These are phyloP conservation scores for Rhinella marina DNA, from an alignment of 2,797 vertebrate genomes.

Conservation along the genomic window DNA sequence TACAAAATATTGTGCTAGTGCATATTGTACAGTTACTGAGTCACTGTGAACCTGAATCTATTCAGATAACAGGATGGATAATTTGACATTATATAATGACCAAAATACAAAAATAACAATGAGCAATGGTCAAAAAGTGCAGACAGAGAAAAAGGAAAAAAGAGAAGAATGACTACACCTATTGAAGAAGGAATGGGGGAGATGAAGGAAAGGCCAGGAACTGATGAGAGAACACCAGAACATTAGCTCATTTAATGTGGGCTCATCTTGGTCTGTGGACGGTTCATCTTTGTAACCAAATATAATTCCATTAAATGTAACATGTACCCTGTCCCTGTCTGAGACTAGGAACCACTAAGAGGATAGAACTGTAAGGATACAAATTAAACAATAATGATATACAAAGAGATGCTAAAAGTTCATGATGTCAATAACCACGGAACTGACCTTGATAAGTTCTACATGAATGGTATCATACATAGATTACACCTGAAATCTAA, in stretches of 20 bases:
- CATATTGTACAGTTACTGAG: not conserved
- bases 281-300: not conserved
- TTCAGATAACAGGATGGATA: not conserved
- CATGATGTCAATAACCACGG: not conserved
- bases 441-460: not conserved
- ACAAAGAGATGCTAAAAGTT: not conserved
- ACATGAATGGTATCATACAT: not conserved
- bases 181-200: not conserved
- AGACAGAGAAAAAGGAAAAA: not conserved
- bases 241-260: not conserved
- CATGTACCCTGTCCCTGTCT: not conserved
- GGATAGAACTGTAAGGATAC: not conserved
- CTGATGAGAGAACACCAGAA: not conserved
- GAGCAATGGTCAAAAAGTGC: constrained; percentile 2
- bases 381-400: not conserved
- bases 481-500: not conserved
- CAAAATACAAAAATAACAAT: constrained; percentile 16
- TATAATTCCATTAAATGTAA: constrained; percentile 7
- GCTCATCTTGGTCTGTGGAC: not conserved
- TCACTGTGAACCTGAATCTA: not conserved
- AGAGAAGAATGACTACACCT: not conserved
- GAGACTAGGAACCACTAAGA: not conserved
- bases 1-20: not conserved
- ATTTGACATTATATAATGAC: not conserved
- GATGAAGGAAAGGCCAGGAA: constrained; percentile 5